A percentile compares a stretch with the other conserved stretches of the same genome.
phyloP scores from a whole-genome alignment of 2,888 invertebrate species.

The Phragmatobia fuliginosa region DNA sequence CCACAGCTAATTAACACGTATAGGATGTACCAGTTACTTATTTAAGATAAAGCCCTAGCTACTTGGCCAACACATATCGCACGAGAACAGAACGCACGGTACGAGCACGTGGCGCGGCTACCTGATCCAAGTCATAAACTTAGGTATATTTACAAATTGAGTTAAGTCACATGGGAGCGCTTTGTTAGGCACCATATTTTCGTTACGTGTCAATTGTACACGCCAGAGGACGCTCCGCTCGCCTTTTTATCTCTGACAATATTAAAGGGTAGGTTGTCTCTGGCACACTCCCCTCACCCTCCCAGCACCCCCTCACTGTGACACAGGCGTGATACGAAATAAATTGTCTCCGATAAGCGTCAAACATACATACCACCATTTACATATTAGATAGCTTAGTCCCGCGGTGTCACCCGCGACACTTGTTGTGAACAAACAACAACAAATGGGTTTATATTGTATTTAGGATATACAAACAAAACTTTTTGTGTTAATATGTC shows the following conservation, averaged over 20 bases:
- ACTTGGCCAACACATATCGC: not conserved
- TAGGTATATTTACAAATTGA: not conserved
- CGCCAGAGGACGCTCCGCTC: conserved; percentile 10
- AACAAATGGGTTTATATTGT: no score
- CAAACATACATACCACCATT: conserved; percentile 17
- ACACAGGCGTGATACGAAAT: conserved; percentile 17
- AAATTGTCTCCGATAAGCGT: conserved; percentile 19
- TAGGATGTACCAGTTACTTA: not conserved
- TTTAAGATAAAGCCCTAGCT: not conserved
- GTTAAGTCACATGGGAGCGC: not conserved
- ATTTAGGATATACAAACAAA: no score
- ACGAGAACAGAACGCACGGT: not conserved
- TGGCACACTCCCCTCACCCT: conserved; percentile 2
- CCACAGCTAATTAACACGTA: no score
- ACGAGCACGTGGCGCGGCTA: not conserved
- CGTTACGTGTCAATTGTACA: not conserved
- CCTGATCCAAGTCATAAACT: no score
- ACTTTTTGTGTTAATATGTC: no score
- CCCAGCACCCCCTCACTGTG: not conserved
- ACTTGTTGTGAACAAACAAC: no score
- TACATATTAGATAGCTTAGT: conserved; percentile 18
- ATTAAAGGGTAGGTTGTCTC: conserved; percentile 13
- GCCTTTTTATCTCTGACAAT: conserved; percentile 19
- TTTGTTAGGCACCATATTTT: not conserved
- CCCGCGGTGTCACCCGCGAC: no score